Conservation (phyloP, 2,888 invertebrate genomes). For the Neuroscelio doddi region DNA sequence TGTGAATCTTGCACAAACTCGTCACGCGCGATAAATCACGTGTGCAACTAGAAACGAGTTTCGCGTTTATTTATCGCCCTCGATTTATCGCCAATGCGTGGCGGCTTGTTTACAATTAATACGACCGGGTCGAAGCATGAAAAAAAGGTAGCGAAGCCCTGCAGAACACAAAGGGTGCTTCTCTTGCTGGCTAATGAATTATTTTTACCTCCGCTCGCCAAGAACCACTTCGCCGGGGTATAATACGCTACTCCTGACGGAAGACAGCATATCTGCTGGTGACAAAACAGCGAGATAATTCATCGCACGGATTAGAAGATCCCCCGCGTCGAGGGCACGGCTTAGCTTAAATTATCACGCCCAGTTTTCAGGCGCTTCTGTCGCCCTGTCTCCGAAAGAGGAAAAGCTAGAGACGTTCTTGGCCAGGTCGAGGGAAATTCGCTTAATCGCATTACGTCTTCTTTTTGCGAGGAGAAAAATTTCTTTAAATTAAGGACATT, state of each 20-base stretch:
- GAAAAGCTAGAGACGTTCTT: too few species aligned
- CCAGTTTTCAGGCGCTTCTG: slow-evolving; percentile 41
- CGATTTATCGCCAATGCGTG: slow-evolving; percentile 54
- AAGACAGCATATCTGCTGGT: slow-evolving; percentile 11
- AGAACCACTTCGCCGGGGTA: too few species aligned
- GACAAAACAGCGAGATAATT: slow-evolving; percentile 56
- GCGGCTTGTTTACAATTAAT: slow-evolving; percentile 46
- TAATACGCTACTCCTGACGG: too few species aligned
- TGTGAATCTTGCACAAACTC: slow-evolving; percentile 16
- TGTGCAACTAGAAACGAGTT: slow-evolving; percentile 45
- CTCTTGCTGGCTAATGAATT: slow-evolving; percentile 23
- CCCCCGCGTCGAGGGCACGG: slow-evolving; percentile 32
- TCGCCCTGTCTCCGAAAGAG: slow-evolving; percentile 1
- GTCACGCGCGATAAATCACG: slow-evolving; percentile 29
- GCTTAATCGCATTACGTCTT: background rate
- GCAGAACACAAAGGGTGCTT: slow-evolving; percentile 31
- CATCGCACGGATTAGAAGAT: slow-evolving; percentile 53
- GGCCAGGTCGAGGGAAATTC: background rate
- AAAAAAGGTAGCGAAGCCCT: slow-evolving; percentile 16
- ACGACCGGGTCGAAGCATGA: slow-evolving; percentile 18
- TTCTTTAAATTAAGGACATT: background rate
- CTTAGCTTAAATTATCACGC: slow-evolving; percentile 52
- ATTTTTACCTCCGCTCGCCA: slow-evolving; percentile 15
- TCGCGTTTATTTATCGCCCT: slow-evolving; percentile 51
- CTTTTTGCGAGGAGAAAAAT: background rate